Evolutionary conservation across 2,888 invertebrate genomes (phyloP), one percentile per base, ranked within the genome.

Genomic region (Ferdinandea cuprea): DNA sequence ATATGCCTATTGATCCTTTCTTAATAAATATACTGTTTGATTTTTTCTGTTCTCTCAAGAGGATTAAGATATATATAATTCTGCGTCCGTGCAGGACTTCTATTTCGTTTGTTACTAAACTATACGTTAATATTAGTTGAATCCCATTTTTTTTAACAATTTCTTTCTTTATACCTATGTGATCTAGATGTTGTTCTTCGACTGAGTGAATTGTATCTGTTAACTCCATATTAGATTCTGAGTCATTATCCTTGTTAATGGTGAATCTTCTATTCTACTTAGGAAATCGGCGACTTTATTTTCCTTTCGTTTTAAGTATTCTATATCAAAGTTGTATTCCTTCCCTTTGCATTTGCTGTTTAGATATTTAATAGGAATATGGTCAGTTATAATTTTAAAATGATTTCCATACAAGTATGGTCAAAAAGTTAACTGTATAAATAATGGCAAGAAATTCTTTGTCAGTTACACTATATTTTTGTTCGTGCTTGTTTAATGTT

Each of bases 221-320:
- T n/a, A n/a, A n/a, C n/a, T n/a, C n/a, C n/a, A 42, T 13, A 61
- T 61, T 46, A n/a, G 48, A 28, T 28, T 40, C 28, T n/a, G n/a
- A n/a, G n/a, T n/a, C n/a, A n/a, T n/a, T n/a, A n/a, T n/a, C n/a
- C n/a, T n/a, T n/a, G n/a, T n/a, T n/a, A n/a, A n/a, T n/a, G 30
- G 30, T 17, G 30, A 15, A 50, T 78, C 58, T 69, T 79, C 73
- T n/a, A n/a, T n/a, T n/a, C n/a, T n/a, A n/a, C n/a, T n/a, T n/a
- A n/a, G n/a, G n/a, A n/a, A n/a, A n/a, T 85, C 83, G 8, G 79
- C 69, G 3, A 84, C 84, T 35, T 72, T 72, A 61, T 83, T 83
- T 44, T 76, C 68, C 17, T 79, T 78, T 1, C 81, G 72, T 56
- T 74, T 15, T 3, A 85, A 32, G 46, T 85, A 85, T 28, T 83